Percentiles rank a stretch among this genome's conserved stretches.
These are phyloP conservation scores for Salticus scenicus DNA, from an alignment of 2,888 invertebrate genomes.

Conservation along the genomic window DNA sequence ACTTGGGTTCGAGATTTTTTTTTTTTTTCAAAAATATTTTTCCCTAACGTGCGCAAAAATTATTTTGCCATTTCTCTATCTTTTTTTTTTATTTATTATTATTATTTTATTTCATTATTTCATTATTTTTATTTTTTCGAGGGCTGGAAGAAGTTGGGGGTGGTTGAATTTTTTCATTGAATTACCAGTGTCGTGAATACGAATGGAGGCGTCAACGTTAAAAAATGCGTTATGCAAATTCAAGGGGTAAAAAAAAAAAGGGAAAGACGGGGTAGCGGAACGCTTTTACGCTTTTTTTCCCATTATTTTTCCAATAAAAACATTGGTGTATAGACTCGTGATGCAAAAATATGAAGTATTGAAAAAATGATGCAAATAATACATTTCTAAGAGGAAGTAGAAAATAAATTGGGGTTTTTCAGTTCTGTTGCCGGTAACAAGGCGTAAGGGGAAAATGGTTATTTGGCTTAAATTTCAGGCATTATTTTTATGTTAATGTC, in stretches of 20 bases:
- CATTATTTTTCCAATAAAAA: slow-evolving; percentile 4
- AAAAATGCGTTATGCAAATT: slow-evolving; percentile 67
- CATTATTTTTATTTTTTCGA: neutral
- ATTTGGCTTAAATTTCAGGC: slow-evolving; percentile 12
- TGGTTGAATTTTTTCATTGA: slow-evolving; percentile 5
- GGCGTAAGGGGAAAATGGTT: neutral
- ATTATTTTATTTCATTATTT: too few relatives aligned
- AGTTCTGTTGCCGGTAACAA: neutral
- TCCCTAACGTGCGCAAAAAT: slow-evolving; percentile 22
- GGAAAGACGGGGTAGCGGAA: slow-evolving; percentile 10
- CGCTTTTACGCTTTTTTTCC: too few relatives aligned
- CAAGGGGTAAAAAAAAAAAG: too few relatives aligned
- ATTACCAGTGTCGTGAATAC: slow-evolving; percentile 57
- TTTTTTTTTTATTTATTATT: too few relatives aligned
- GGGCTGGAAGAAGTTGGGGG: neutral
- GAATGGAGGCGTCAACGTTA: slow-evolving; percentile 45
- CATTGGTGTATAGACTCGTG: neutral
- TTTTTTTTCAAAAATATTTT: neutral
- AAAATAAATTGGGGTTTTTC: neutral
- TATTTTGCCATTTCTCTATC: slow-evolving; percentile 14
- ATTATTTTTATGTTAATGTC: slow-evolving; percentile 7
- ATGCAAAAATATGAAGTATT: neutral
- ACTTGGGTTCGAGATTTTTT: slow-evolving; percentile 8
- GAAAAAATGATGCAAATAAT: slow-evolving; percentile 12
- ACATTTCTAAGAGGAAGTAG: neutral